These are phyloP conservation scores for Chondrilla cf. caribensis DNA, from an alignment of 37 sponge, comb jelly and placozoan species.

Conservation along the genomic window DNA sequence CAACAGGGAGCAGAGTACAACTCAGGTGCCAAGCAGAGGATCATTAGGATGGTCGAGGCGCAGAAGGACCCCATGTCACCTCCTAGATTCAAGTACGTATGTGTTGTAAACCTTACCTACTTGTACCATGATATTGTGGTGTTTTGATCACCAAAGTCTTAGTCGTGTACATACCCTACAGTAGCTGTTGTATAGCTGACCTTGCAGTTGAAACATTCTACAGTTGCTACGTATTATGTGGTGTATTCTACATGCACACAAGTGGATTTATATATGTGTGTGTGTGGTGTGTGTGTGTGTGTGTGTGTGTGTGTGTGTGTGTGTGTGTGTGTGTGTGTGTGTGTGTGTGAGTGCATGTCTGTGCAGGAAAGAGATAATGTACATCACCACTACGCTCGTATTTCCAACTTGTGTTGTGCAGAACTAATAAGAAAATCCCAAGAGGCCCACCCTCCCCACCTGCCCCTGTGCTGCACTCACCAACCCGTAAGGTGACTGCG, in stretches of 20 bases:
- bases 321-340: too few species aligned
- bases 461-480: slow-evolving; percentile 96
- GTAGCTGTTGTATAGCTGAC: too few species aligned
- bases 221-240: too few species aligned
- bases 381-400: neutral
- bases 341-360: too few species aligned
- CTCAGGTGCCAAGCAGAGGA: slow-evolving; percentile 95
- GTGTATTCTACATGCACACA: too few species aligned
- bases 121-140: neutral
- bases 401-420: neutral
- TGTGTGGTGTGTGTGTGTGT: too few species aligned
- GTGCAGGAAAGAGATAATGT: neutral
- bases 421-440: slow-evolving; percentile 93
- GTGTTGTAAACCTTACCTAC: neutral
- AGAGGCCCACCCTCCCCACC: slow-evolving; percentile 98
- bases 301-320: too few species aligned
- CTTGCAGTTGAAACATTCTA: too few species aligned
- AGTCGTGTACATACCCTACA: too few species aligned
- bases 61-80: slow-evolving; percentile 97
- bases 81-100: slow-evolving; percentile 69
- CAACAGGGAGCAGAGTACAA: slow-evolving; percentile 89
- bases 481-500: slow-evolving; percentile 92
- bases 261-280: too few species aligned
- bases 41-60: slow-evolving; percentile 96
- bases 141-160: neutral